phyloP scores from a whole-genome alignment of 1,140 invertebrate species.

The Euwallacea fornicatus region DNA sequence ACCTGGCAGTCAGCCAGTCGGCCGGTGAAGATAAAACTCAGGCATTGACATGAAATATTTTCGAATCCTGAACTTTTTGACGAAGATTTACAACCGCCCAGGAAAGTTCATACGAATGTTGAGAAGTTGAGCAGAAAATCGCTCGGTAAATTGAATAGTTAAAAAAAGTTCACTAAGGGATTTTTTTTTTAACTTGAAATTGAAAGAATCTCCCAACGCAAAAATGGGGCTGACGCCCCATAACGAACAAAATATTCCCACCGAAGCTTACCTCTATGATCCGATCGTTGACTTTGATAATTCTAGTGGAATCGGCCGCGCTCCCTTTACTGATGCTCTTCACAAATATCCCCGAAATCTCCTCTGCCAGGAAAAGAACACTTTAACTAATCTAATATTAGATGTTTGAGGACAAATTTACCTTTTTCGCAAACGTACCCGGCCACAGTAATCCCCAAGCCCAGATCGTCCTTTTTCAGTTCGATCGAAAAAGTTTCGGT shows the following conservation, averaged over 20 bases:
- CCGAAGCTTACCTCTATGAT: conserved; percentile 70
- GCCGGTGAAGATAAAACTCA: not conserved
- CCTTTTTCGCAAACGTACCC: conserved; percentile 91
- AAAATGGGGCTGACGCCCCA: no score
- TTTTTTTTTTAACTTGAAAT: no score
- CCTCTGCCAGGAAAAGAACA: conserved; percentile 63
- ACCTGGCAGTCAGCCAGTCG: conserved; percentile 11
- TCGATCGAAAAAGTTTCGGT: conserved; percentile 86
- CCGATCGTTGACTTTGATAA: conserved; percentile 91
- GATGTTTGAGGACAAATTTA: conserved; percentile 45
- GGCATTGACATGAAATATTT: conserved; percentile 6
- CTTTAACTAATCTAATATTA: no score
- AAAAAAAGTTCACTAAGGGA: no score
- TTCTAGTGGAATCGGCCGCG: conserved; percentile 84
- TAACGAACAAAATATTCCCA: no score
- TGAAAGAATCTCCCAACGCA: no score
- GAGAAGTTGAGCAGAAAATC: no score
- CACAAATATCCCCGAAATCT: conserved; percentile 94
- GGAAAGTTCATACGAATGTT: no score
- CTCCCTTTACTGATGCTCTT: conserved; percentile 93
- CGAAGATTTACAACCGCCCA: no score
- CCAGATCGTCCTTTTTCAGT: conserved; percentile 80
- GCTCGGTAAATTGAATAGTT: no score
- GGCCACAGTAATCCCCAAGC: conserved; percentile 93
- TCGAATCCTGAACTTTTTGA: not conserved